A percentile compares a stretch with the other conserved stretches of the same genome.
phyloP scores from a whole-genome alignment of 2,113 vertebrate species.

The Heterotilapia buettikoferi region DNA sequence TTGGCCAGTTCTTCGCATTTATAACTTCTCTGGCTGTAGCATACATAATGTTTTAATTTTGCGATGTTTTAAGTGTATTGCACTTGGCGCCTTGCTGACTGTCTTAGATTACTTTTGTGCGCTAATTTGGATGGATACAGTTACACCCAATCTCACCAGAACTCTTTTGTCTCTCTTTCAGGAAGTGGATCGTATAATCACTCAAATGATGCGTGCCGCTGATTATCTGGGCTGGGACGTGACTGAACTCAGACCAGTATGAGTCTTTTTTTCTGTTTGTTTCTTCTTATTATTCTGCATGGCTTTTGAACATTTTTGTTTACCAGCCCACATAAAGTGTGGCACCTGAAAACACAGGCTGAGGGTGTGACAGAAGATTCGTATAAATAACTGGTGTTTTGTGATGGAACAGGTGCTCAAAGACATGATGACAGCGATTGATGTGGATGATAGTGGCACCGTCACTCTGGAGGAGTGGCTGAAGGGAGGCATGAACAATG shows the following conservation, averaged over 20 bases:
- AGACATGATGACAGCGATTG: constrained; percentile 90
- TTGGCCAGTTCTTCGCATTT: neutral
- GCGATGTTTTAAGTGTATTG: neutral
- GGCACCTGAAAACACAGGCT: neutral
- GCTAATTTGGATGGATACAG: neutral
- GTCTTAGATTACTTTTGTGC: neutral
- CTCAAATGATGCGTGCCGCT: constrained; percentile 92
- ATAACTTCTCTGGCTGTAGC: neutral
- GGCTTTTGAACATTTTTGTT: neutral
- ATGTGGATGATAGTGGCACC: constrained; percentile 81
- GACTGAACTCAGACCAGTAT: constrained; percentile 86
- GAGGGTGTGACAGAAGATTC: neutral
- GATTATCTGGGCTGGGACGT: constrained; percentile 92
- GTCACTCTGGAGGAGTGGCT: constrained; percentile 89
- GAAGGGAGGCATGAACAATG: constrained; percentile 86
- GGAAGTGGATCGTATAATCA: constrained; percentile 91
- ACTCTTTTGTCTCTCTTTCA: constrained; percentile 35
- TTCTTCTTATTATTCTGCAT: neutral
- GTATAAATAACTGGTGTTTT: neutral
- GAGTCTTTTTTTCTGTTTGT: neutral
- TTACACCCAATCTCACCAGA: neutral
- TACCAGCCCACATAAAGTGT: neutral
- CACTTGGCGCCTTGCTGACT: neutral
- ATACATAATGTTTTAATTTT: neutral
- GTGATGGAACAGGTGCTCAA: constrained; percentile 79